phyloP scores from a whole-genome alignment of 1,140 invertebrate genomes.

The Megathymus violae region DNA sequence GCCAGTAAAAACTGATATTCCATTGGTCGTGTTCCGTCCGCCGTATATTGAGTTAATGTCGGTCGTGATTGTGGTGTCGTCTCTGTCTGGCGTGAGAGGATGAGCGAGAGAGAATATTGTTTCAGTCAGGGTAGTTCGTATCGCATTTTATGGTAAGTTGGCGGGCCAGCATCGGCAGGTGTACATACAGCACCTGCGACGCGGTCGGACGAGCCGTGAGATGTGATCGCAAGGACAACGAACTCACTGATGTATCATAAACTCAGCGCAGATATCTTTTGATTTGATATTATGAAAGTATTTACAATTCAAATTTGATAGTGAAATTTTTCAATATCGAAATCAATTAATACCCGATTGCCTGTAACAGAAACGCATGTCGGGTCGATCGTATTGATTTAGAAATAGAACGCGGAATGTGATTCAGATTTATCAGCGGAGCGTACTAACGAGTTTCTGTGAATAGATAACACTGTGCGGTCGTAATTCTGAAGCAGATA shows the following conservation, averaged over 20 bases:
- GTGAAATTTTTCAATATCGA: background rate
- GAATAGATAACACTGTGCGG: slow-evolving; percentile 56
- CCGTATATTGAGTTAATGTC: slow-evolving; percentile 76
- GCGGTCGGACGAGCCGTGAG: slow-evolving; percentile 64
- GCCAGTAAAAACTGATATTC: slow-evolving; percentile 80
- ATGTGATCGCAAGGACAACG: slow-evolving; percentile 65
- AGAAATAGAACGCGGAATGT: slow-evolving; percentile 9
- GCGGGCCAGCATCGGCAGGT: slow-evolving; percentile 73
- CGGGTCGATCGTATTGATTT: slow-evolving; percentile 17
- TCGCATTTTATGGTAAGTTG: slow-evolving; percentile 77
- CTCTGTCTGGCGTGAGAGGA: slow-evolving; percentile 45
- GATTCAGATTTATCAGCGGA: slow-evolving; percentile 29
- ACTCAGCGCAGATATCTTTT: background rate
- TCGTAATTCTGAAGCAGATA: slow-evolving; percentile 61
- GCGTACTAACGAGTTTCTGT: slow-evolving; percentile 54
- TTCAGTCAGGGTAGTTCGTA: slow-evolving; percentile 64
- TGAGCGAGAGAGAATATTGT: slow-evolving; percentile 60
- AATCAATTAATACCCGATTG: slow-evolving; percentile 9
- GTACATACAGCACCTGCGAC: slow-evolving; percentile 73
- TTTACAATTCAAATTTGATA: slow-evolving; percentile 8
- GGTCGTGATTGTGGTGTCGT: slow-evolving; percentile 68
- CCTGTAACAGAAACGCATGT: slow-evolving; percentile 5
- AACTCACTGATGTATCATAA: slow-evolving; percentile 42
- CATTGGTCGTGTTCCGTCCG: slow-evolving; percentile 66
- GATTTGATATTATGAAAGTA: slow-evolving; percentile 4